phyloP scores from a whole-genome alignment of 35 echinoderm and acorn worm species.

The Lytechinus variegatus region DNA sequence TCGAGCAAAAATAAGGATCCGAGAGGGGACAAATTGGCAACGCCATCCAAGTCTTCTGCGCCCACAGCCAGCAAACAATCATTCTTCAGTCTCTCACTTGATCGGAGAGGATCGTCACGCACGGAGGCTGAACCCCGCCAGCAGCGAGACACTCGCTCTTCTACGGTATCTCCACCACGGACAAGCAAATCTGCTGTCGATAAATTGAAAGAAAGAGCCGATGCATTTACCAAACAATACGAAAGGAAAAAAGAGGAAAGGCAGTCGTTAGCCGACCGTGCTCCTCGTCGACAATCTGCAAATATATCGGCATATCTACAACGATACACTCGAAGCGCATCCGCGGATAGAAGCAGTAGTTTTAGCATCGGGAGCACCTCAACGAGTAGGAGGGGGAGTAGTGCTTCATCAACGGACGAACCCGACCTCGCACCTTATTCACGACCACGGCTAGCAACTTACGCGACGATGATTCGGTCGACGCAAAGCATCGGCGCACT shows the following conservation, averaged over 20 bases:
- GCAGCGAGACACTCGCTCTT: neutral
- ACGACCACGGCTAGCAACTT: slow-evolving; percentile 33
- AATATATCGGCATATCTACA: neutral
- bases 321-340: slow-evolving; percentile 35
- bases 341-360: slow-evolving; percentile 64
- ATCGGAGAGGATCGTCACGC: slow-evolving; percentile 32
- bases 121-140: neutral
- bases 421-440: neutral
- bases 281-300: neutral
- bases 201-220: slow-evolving; percentile 37
- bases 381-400: slow-evolving; percentile 49
- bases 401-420: neutral
- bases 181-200: slow-evolving; percentile 27
- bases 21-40: slow-evolving; percentile 33
- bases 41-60: slow-evolving; percentile 16
- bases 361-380: slow-evolving; percentile 49
- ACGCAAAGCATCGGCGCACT: slow-evolving; percentile 68
- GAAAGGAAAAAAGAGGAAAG: slow-evolving; percentile 43
- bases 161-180: neutral
- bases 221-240: slow-evolving; percentile 39
- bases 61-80: slow-evolving; percentile 38
- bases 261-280: slow-evolving; percentile 31
- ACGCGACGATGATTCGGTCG: slow-evolving; percentile 71
- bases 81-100: slow-evolving; percentile 3
- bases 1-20: slow-evolving; percentile 40